These are phyloP conservation scores for Agriopis leucophaearia DNA, from an alignment of 2,888 invertebrate genomes.

Conservation along the genomic window DNA sequence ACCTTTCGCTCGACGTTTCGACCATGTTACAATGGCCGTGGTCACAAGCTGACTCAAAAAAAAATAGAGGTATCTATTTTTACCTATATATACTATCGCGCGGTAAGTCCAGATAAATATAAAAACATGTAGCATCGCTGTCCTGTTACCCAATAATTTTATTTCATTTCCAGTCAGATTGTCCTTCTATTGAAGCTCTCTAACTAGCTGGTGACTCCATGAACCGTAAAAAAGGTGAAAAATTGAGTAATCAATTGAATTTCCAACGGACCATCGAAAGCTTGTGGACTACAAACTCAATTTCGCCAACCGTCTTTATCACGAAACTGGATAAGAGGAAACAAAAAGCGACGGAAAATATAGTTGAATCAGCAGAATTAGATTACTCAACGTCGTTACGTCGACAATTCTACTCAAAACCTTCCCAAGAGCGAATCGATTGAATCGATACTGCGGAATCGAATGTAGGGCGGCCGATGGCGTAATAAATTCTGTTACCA, in stretches of 20 bases:
- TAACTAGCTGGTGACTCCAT: constrained; percentile 24
- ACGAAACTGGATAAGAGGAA: constrained; percentile 37
- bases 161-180: constrained; percentile 1
- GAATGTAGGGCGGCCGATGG: constrained; percentile 78
- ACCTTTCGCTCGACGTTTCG: too few species aligned
- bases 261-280: constrained; percentile 32
- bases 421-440: constrained; percentile 66
- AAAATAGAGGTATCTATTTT: too few species aligned
- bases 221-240: constrained; percentile 34
- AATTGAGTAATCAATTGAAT: constrained; percentile 35
- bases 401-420: constrained; percentile 56
- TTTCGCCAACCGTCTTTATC: constrained; percentile 38
- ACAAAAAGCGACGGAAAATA: constrained; percentile 39
- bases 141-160: constrained; percentile 5
- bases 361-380: constrained; percentile 50
- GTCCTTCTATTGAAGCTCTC: constrained; percentile 9
- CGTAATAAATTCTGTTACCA: constrained; percentile 72
- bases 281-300: constrained; percentile 37
- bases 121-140: neutral
- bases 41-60: too few species aligned
- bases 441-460: constrained; percentile 71
- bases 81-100: too few species aligned
- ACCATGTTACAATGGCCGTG: too few species aligned
- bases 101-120: too few species aligned
- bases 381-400: constrained; percentile 56